Base-by-base conservation (phyloP, 2,113 vertebrate species). In the Rana temporaria region DNA sequence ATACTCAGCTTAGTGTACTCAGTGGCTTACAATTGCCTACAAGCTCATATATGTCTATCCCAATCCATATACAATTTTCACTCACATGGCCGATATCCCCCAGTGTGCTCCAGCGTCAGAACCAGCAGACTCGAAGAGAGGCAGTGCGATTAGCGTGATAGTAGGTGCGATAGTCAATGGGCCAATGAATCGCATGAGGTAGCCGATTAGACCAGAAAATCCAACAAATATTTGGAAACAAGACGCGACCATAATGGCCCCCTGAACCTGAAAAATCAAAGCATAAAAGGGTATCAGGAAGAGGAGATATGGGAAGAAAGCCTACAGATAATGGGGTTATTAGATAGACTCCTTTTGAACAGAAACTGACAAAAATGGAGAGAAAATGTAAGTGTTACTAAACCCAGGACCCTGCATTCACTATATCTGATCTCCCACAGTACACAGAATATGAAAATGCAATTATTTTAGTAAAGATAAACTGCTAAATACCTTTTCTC, bases 141-240 rank as follows among this genome's bases (percentile, higher is more conserved):
- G 96, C 19, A 99, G 90, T 0, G 95, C 96, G 78, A 98, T 96
- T 81, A 97, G 94, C 53, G 96, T 90, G 88, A 99, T 98, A 78
- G 97, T 98, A 4, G 97, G 98, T n/a, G 98, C 96, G 2, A 99
- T 97, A 60, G 97, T 98, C 85, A 99, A 91, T 30, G 98, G 97
- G 2, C 98, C 96, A 0, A 99, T 99, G 88, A 96, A 99, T 65
- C 90, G 92, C 96, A 99, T 93, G 87, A 99, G 94, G 79, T 97
- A 92, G 62, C 97, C 97, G 0, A 98, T 94, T 81, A 99, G 92
- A 74, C 98, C 98, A 0, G 98, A 97, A 91, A 99, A 98, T 24
- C 97, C 98, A 71, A 99, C 86, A 0, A 99, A 65, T 38, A 98
- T 93, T 85, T 99, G 97, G 88, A 99, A 96, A 68, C 97, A 92